Percentiles rank a stretch among this genome's conserved stretches.
Evolutionary conservation across 2,888 invertebrate genomes (phyloP).

Genomic region (Imbricaverruca yamaguchii): DNA sequence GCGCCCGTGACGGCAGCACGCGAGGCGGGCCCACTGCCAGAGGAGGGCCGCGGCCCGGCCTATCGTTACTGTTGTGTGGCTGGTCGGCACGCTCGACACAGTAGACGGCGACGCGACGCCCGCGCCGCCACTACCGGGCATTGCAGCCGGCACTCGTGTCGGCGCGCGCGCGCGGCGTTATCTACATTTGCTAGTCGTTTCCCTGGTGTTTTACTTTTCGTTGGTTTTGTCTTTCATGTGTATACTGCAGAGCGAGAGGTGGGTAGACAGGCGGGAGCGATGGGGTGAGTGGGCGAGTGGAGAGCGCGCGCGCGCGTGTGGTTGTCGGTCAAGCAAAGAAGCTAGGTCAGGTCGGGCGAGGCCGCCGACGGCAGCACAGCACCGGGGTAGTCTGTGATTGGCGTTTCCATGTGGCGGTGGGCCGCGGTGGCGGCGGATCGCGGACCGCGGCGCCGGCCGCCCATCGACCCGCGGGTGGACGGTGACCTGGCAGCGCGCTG

Average conservation of each 20-base stretch:
- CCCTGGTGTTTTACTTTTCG: constrained; percentile 19
- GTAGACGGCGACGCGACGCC: not conserved
- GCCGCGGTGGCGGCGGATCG: not conserved
- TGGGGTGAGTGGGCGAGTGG: too few species aligned
- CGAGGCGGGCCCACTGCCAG: not conserved
- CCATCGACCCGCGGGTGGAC: not conserved
- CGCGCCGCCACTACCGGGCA: not conserved
- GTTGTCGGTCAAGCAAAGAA: too few species aligned
- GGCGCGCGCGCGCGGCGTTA: not conserved
- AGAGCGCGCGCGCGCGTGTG: too few species aligned
- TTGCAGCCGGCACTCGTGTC: not conserved
- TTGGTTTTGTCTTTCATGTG: constrained; percentile 22
- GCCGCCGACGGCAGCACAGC: not conserved
- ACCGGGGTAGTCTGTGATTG: not conserved
- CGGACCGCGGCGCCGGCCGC: not conserved
- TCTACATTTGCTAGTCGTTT: constrained; percentile 16
- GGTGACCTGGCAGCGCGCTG: not conserved
- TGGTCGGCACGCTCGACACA: not conserved
- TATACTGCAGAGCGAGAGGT: not conserved
- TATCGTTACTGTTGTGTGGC: not conserved
- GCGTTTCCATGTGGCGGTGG: not conserved
- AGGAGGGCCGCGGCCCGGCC: not conserved
- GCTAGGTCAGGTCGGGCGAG: too few species aligned
- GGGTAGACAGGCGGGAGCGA: too few species aligned
- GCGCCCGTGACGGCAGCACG: not conserved